Evolutionary conservation across 2,888 invertebrate genomes (phyloP).

Genomic region (Amphimallon solstitiale): DNA sequence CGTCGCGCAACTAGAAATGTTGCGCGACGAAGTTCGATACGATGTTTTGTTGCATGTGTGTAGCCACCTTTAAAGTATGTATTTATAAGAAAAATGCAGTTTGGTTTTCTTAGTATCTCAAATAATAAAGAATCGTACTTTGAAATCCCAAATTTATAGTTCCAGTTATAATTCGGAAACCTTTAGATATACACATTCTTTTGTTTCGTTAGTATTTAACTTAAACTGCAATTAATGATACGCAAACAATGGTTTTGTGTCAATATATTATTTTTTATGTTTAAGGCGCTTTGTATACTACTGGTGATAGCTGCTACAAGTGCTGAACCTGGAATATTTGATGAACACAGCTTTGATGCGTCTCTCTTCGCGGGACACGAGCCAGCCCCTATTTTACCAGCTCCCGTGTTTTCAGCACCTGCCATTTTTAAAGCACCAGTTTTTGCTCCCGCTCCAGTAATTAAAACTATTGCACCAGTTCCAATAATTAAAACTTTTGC

Average conservation of each 20-base stretch:
- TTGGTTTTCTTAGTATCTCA: too few species aligned
- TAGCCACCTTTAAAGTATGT: too few species aligned
- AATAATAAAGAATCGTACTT: too few species aligned
- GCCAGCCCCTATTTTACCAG: slow-evolving; percentile 15
- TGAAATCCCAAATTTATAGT: too few species aligned
- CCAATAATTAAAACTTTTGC: slow-evolving; percentile 46
- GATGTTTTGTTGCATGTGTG: too few species aligned
- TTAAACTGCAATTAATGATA: too few species aligned
- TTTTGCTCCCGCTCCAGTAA: slow-evolving; percentile 45
- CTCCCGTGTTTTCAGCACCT: not conserved
- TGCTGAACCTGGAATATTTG: slow-evolving; percentile 36
- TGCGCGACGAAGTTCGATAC: too few species aligned
- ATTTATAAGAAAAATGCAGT: too few species aligned
- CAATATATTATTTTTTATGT: not conserved
- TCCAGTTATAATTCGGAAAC: too few species aligned
- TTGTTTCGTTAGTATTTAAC: too few species aligned
- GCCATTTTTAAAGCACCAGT: slow-evolving; percentile 45
- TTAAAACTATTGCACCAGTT: slow-evolving; percentile 36
- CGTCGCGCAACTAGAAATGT: too few species aligned
- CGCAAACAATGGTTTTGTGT: not conserved
- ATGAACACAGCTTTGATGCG: slow-evolving; percentile 21
- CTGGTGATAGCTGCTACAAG: slow-evolving; percentile 4
- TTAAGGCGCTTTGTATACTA: not conserved
- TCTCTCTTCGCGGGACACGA: slow-evolving; percentile 41
- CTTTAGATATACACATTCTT: too few species aligned